A percentile compares a stretch with the other conserved stretches of the same genome.
phyloP scores from a whole-genome alignment of 2,797 vertebrate species.

The Psittacula echo region DNA sequence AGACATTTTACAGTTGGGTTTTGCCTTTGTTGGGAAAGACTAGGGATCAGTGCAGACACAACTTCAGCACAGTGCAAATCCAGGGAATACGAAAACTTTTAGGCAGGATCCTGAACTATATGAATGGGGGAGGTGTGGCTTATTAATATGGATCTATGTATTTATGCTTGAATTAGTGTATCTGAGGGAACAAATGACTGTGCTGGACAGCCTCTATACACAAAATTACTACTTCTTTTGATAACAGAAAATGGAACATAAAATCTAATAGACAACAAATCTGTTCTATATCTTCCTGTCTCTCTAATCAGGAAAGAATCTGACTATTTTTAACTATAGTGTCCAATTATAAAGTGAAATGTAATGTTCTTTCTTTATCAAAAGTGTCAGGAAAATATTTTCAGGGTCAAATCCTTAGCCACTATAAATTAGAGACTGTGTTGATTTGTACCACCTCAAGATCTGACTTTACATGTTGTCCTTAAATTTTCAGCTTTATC shows the following conservation, averaged over 20 bases:
- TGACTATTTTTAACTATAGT: slow-evolving; percentile 53
- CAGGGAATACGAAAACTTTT: neutral
- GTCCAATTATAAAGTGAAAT: slow-evolving; percentile 63
- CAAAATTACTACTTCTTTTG: slow-evolving; percentile 60
- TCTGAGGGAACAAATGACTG: slow-evolving; percentile 46
- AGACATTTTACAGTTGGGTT: neutral
- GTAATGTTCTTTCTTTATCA: slow-evolving; percentile 57
- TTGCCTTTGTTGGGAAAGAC: neutral
- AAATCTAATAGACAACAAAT: slow-evolving; percentile 68
- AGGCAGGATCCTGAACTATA: neutral
- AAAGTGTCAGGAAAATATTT: slow-evolving; percentile 62
- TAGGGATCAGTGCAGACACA: neutral
- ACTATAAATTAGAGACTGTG: slow-evolving; percentile 19
- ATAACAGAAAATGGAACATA: slow-evolving; percentile 69
- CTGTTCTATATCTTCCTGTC: slow-evolving; percentile 64
- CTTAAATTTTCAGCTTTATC: slow-evolving; percentile 17
- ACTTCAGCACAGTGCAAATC: neutral
- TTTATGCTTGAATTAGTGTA: slow-evolving; percentile 62
- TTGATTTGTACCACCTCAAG: slow-evolving; percentile 50
- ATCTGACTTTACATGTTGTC: slow-evolving; percentile 2
- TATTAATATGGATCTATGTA: slow-evolving; percentile 48
- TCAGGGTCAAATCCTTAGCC: slow-evolving; percentile 42
- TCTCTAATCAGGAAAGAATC: slow-evolving; percentile 64
- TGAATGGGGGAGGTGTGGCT: slow-evolving; percentile 15
- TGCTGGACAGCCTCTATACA: slow-evolving; percentile 49